These are phyloP conservation scores for Branchinecta lindahli DNA, from an alignment of 1,140 invertebrate genomes.

Conservation along the genomic window DNA sequence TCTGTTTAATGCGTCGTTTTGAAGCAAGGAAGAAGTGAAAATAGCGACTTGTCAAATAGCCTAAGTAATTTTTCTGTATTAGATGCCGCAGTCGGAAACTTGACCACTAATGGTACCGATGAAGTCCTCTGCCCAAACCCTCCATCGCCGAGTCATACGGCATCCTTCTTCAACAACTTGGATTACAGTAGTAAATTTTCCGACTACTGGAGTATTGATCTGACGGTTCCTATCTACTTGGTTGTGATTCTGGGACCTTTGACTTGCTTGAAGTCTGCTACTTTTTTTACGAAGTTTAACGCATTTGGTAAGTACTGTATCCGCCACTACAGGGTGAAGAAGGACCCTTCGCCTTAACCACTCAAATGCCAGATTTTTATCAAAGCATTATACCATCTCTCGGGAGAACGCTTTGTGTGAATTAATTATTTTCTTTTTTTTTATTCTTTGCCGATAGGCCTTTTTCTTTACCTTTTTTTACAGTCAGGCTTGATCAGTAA, in stretches of 20 bases:
- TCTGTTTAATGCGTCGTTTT: too few species aligned
- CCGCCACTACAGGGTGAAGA: too few species aligned
- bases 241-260: slow-evolving; percentile 57
- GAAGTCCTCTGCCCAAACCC: background rate
- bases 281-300: slow-evolving; percentile 88
- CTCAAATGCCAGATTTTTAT: too few species aligned
- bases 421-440: background rate
- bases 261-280: slow-evolving; percentile 66
- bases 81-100: background rate
- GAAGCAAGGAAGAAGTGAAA: too few species aligned
- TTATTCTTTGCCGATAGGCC: background rate
- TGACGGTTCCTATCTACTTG: slow-evolving; percentile 66
- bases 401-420: background rate
- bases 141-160: background rate
- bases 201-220: slow-evolving; percentile 46
- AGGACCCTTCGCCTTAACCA: too few species aligned
- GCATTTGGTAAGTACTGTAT: slow-evolving; percentile 49
- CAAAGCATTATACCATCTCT: background rate
- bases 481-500: background rate
- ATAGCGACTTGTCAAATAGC: too few species aligned
- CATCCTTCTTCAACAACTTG: background rate
- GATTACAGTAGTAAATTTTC: too few species aligned
- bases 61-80: background rate
- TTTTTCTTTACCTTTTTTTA: slow-evolving; percentile 12
- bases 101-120: background rate